These are phyloP conservation scores for Polydesmus complanatus DNA, from an alignment of 2,888 invertebrate genomes.

Conservation along the genomic window DNA sequence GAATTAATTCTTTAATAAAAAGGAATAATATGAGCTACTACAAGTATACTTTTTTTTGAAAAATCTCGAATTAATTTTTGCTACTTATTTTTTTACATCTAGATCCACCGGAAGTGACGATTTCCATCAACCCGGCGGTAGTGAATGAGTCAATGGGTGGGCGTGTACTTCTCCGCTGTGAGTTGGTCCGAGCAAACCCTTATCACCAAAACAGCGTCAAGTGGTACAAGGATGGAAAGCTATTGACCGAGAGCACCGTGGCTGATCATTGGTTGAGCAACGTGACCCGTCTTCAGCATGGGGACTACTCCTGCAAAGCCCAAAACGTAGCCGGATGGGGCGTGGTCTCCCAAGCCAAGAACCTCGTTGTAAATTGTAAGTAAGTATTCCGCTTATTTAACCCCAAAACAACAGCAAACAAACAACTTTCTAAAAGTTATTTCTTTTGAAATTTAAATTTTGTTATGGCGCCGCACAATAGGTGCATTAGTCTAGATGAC, in stretches of 20 bases:
- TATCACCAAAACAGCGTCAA: slow-evolving; percentile 52
- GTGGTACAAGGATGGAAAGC: slow-evolving; percentile 71
- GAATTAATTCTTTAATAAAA: no score
- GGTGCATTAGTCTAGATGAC: no score
- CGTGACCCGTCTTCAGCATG: slow-evolving; percentile 77
- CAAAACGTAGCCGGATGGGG: slow-evolving; percentile 83
- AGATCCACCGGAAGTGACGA: slow-evolving; percentile 60
- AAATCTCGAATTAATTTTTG: background rate
- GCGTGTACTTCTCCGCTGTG: slow-evolving; percentile 69
- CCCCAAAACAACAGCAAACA: no score
- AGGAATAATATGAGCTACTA: no score
- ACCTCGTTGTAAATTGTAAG: slow-evolving; percentile 69
- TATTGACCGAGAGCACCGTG: slow-evolving; percentile 71
- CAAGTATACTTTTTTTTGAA: background rate
- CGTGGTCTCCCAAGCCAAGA: slow-evolving; percentile 55
- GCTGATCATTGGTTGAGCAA: slow-evolving; percentile 69
- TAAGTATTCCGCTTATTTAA: slow-evolving; percentile 22
- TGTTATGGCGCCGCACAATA: no score
- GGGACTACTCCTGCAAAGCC: slow-evolving; percentile 86
- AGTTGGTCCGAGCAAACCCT: slow-evolving; percentile 67
- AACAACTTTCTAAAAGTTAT: no score
- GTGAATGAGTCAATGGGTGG: slow-evolving; percentile 61
- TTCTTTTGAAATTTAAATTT: no score
- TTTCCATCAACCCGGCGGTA: slow-evolving; percentile 55
- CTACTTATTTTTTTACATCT: slow-evolving; percentile 24